Conservation (phyloP, 1,140 invertebrate genomes). For the Bicyclus anynana region DNA sequence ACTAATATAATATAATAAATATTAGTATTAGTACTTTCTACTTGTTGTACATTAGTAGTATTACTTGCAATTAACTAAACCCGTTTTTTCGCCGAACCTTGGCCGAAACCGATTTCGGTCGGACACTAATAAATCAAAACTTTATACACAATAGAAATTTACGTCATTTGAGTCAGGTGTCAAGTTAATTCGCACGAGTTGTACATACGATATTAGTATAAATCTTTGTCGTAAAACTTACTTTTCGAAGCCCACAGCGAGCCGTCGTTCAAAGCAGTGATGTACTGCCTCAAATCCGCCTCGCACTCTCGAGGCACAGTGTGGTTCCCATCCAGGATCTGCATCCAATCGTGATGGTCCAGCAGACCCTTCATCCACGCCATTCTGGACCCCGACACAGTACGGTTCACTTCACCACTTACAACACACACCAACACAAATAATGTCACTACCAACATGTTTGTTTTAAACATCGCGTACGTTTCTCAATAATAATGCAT, state of each 20-base stretch:
- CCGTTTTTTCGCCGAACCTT: too few relatives aligned
- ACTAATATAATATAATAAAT: too few relatives aligned
- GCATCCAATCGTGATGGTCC: slow-evolving; percentile 81
- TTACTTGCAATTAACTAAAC: too few relatives aligned
- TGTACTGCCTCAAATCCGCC: slow-evolving; percentile 77
- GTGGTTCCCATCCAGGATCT: slow-evolving; percentile 58
- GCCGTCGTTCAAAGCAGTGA: slow-evolving; percentile 78
- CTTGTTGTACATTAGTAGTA: too few relatives aligned
- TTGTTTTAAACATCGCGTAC: slow-evolving; percentile 31
- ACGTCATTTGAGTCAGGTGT: too few relatives aligned
- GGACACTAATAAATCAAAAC: too few relatives aligned
- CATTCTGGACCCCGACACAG: slow-evolving; percentile 63
- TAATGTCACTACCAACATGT: slow-evolving; percentile 45
- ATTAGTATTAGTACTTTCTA: too few relatives aligned
- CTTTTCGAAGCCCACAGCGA: slow-evolving; percentile 84
- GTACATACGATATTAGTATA: too few relatives aligned
- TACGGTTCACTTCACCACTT: slow-evolving; percentile 53
- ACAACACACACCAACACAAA: slow-evolving; percentile 66
- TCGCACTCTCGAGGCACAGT: slow-evolving; percentile 74
- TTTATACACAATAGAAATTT: too few relatives aligned
- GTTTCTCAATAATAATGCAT: slow-evolving; percentile 16
- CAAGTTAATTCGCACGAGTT: too few relatives aligned
- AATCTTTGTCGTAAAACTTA: too few relatives aligned
- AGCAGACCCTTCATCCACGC: slow-evolving; percentile 81
- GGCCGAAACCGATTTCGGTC: too few relatives aligned